Percentiles rank a stretch among this genome's conserved stretches.
These are phyloP conservation scores for Zootermopsis nevadensis DNA, from an alignment of 2,888 invertebrate species.

Conservation along the genomic window DNA sequence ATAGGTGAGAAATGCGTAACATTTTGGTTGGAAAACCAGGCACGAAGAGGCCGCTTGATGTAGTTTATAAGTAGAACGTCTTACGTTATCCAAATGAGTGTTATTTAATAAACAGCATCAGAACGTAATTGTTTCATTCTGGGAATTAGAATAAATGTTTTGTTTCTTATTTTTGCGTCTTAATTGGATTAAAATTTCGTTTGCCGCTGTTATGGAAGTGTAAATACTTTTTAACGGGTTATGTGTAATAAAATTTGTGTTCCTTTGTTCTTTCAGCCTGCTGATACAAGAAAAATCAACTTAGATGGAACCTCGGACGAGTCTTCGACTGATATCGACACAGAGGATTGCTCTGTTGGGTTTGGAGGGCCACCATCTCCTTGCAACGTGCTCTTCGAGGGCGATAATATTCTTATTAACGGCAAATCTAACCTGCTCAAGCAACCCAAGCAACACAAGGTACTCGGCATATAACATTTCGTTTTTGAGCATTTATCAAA, in stretches of 20 bases:
- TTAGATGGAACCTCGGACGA: conserved; percentile 68
- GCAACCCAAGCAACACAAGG: conserved; percentile 72
- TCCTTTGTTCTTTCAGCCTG: conserved; percentile 65
- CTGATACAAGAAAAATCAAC: conserved; percentile 72
- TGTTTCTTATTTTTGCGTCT: too few species aligned
- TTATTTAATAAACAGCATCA: too few species aligned
- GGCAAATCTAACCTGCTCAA: conserved; percentile 85
- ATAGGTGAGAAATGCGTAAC: too few species aligned
- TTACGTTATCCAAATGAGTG: too few species aligned
- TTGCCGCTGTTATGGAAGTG: not conserved
- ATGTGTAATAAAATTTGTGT: not conserved
- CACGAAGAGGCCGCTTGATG: too few species aligned
- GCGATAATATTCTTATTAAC: conserved; percentile 91
- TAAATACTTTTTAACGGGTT: not conserved
- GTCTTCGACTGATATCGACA: conserved; percentile 72
- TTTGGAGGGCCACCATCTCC: conserved; percentile 79
- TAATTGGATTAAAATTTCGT: not conserved
- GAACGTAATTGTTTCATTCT: too few species aligned
- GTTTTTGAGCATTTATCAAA: too few species aligned
- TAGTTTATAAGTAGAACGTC: too few species aligned
- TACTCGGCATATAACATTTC: conserved; percentile 57
- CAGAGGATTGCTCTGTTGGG: conserved; percentile 67
- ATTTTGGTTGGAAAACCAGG: too few species aligned
- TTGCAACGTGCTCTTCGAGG: conserved; percentile 84
- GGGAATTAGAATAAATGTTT: too few species aligned